Base-by-base conservation (phyloP, 2,113 vertebrate species). In the Lichenostomus cassidix region DNA sequence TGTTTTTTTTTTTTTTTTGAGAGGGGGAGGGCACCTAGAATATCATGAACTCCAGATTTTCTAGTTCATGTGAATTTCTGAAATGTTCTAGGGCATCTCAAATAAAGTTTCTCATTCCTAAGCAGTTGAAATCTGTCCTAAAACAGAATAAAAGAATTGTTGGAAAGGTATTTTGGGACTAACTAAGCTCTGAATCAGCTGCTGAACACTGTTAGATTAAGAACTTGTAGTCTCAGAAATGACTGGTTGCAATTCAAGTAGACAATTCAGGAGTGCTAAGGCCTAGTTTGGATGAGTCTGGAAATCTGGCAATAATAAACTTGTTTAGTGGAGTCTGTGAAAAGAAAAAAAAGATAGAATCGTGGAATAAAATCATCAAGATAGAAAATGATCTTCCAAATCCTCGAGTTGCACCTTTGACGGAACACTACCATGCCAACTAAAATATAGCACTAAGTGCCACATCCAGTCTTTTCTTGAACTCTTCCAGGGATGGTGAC, bases 1-100 rank as follows among this genome's bases (percentile, higher is more conserved):
- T 46, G 8, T 1, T 2, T 10, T n/a, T 46, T 20, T 1, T 2
- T 10, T n/a, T 27, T 52, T 31, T 11, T 20, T 2, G 1, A 7
- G 10, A 3, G 9, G 10, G 10, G 15, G 15, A 7, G 7, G 11
- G 25, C 28, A 39, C 28, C 14, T 63, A 46, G 22, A 18, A 27
- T 49, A 56, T 23, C 5, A 7, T n/a, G 39, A 71, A 39, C 13
- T 79, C 39, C 11, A 81, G 46, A 33, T 53, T 84, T 83, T 62
- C 28, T 29, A 41, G 25, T 50, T 70, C 28, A 33, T 44, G n/a
- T 67, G 28, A 47, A 82, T 90, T 78, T 88, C 22, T 85, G 55
- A 70, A 22, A 12, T 75, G 25, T 75, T 62, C 47, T 87, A 58
- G 6, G 19, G 1, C 10, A 62, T 74, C 39, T 89, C 21, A 73